These are phyloP conservation scores for Atrichornis clamosus DNA, from an alignment of 2,113 vertebrate species.

Conservation along the genomic window DNA sequence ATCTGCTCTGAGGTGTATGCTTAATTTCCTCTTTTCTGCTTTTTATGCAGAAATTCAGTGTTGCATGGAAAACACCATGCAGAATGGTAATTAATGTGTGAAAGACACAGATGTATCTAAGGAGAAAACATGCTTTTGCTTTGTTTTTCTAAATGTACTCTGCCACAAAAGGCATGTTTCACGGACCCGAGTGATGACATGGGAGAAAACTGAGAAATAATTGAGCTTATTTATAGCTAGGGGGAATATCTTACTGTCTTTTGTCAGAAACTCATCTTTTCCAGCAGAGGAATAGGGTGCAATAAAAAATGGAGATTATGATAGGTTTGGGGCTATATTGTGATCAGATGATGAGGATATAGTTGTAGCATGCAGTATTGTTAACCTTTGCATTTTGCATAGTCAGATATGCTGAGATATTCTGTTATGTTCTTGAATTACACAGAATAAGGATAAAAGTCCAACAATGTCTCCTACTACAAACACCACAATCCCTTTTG, in stretches of 20 bases:
- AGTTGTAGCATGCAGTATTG: background rate
- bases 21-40: background rate
- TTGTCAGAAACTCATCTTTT: background rate
- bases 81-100: background rate
- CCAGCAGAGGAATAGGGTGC: background rate
- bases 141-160: background rate
- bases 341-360: background rate
- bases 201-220: background rate
- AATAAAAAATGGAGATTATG: background rate
- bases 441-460: constrained; percentile 76
- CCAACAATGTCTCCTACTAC: constrained; percentile 68
- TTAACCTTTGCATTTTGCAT: background rate
- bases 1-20: background rate
- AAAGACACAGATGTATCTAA: background rate
- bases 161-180: background rate
- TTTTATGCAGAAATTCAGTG: background rate
- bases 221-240: background rate
- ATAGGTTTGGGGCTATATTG: background rate
- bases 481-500: constrained; percentile 77
- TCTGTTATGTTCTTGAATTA: constrained; percentile 29
- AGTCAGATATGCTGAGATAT: background rate
- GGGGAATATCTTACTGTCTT: background rate
- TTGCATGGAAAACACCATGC: background rate
- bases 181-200: background rate
- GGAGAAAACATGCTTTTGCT: background rate